Evolutionary conservation across 2,888 invertebrate genomes (phyloP), one percentile per base, ranked within the genome.

Genomic region (Boloria selene): DNA sequence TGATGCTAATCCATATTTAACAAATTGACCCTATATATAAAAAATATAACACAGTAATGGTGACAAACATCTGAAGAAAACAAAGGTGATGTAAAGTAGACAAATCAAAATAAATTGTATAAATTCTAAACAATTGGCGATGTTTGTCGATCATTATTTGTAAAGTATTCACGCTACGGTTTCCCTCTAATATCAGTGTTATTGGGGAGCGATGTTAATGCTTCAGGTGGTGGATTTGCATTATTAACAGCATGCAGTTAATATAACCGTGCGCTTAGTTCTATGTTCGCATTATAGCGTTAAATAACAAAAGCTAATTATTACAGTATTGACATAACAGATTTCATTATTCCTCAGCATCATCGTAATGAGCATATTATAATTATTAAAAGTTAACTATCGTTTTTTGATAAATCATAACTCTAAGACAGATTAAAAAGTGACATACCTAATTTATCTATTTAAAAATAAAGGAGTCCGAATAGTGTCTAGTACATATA

Each of bases 1-100:
- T 82, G 87, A 83, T 80, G 72, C 45, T 56, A 44, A 44, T 44
- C 16, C 5, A 22, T 42, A 18, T 55, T 18, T 42, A 18, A 17
- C 53, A 42, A 17, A 42, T 55, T 31, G 38, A 14, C 10, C 42
- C 14, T 52, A 18, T n/a, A 38, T 4, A 17, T 17, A 17, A 16
- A 18, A 6, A 42, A 3, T 38, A 17, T 31, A 17, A 17, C 6
- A 1, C 1, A 13, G 31, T 31, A 31, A 22, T 16, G 7, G n/a
- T 4, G n/a, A 44, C 17, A 54, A 14, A 22, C 6, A 47, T 22
- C 31, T 38, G 31, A 10, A 38, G 10, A 0, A 1, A 38, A 38
- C 7, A 31, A 2, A 10, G 10, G 10, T 7, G 31, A 10, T 38
- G 31, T 3, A 38, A 38, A 31, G 31, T 6, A 31, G 31, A 31